Evolutionary conservation across 2,888 invertebrate species (phyloP).

Genomic region (Drosophila lacicola): DNA sequence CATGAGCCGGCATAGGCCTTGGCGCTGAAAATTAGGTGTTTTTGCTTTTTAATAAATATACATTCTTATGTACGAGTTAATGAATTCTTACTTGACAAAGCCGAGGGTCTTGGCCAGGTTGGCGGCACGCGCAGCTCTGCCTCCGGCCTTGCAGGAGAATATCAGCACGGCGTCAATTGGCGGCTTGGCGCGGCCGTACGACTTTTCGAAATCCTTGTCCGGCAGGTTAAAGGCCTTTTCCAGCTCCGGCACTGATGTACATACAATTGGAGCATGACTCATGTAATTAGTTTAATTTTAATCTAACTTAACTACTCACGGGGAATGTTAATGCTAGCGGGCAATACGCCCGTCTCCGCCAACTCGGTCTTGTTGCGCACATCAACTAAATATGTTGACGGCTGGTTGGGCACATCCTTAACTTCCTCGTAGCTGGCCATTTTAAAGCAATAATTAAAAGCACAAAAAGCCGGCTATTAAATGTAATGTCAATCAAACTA

Average conservation of each 20-base stretch:
- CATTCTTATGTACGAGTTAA: slow-evolving; percentile 24
- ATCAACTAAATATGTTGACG: slow-evolving; percentile 88
- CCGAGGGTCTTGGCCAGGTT: slow-evolving; percentile 85
- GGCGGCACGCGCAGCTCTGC: slow-evolving; percentile 88
- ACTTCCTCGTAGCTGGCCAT: slow-evolving; percentile 86
- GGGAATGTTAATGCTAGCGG: slow-evolving; percentile 91
- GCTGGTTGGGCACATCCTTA: slow-evolving; percentile 85
- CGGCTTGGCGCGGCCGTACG: slow-evolving; percentile 87
- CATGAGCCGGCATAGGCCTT: slow-evolving; percentile 84
- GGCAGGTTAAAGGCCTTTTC: slow-evolving; percentile 78
- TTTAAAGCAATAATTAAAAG: neutral
- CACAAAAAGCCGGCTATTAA: neutral
- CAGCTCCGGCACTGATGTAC: slow-evolving; percentile 76
- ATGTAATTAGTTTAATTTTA: slow-evolving; percentile 18
- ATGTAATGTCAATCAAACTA: slow-evolving; percentile 13
- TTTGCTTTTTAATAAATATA: slow-evolving; percentile 27
- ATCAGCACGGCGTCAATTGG: slow-evolving; percentile 87
- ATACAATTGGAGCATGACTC: slow-evolving; percentile 13
- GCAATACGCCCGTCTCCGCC: slow-evolving; percentile 89
- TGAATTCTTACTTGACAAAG: slow-evolving; percentile 79
- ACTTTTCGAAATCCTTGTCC: slow-evolving; percentile 82
- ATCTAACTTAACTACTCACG: slow-evolving; percentile 86
- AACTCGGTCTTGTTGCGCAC: slow-evolving; percentile 91
- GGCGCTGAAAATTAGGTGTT: slow-evolving; percentile 66
- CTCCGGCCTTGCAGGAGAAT: slow-evolving; percentile 90